Percentiles rank a stretch among this genome's conserved stretches.
These are phyloP conservation scores for Drosophila glabriapex DNA, from an alignment of 2,888 invertebrate genomes.

Conservation along the genomic window DNA sequence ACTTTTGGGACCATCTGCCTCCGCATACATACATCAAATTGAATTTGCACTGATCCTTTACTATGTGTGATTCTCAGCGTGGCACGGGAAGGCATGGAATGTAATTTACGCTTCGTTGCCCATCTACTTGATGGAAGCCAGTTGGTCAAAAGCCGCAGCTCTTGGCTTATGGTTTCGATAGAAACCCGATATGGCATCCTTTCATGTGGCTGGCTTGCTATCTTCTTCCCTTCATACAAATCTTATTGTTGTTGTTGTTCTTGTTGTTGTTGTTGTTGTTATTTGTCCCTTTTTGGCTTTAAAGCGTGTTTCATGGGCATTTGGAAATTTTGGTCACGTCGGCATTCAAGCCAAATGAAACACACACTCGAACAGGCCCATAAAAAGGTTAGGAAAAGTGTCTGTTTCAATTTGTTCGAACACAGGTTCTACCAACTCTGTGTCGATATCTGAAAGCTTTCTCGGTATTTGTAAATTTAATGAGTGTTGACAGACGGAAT, in stretches of 20 bases:
- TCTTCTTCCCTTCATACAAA: no score
- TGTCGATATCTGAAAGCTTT: background rate
- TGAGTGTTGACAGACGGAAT: conserved; percentile 38
- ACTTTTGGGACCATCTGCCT: conserved; percentile 31
- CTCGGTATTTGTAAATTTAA: conserved; percentile 16
- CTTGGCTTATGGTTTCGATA: background rate
- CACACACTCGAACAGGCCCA: conserved; percentile 39
- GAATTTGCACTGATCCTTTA: conserved; percentile 40
- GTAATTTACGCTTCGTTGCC: conserved; percentile 31
- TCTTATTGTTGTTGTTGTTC: background rate
- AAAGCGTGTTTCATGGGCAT: conserved; percentile 9
- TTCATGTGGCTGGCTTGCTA: background rate
- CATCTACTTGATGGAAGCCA: conserved; percentile 25
- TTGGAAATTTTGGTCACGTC: conserved; percentile 57
- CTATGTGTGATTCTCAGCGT: background rate
- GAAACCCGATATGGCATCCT: background rate
- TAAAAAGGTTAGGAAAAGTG: conserved; percentile 49
- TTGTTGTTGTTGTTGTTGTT: background rate
- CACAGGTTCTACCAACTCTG: background rate
- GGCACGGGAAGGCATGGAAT: conserved; percentile 6
- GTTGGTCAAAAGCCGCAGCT: background rate
- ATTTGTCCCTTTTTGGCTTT: conserved; percentile 23
- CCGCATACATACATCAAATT: conserved; percentile 54
- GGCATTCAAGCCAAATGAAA: conserved; percentile 54
- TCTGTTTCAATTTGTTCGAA: conserved; percentile 27